These are phyloP conservation scores for Silurus meridionalis DNA, from an alignment of 2,113 vertebrate genomes.

Conservation along the genomic window DNA sequence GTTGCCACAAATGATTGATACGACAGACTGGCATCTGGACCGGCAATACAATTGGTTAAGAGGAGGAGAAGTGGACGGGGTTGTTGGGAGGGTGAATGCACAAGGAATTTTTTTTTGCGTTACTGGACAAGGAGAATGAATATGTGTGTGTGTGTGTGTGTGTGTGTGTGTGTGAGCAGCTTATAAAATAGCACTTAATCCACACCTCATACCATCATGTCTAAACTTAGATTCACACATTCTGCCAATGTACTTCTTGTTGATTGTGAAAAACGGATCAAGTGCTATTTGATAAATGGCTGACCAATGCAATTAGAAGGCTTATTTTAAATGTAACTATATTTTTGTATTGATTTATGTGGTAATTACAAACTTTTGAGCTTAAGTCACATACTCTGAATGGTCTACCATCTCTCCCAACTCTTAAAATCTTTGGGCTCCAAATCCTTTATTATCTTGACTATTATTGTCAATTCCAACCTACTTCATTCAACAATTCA, in stretches of 20 bases:
- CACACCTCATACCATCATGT: not conserved
- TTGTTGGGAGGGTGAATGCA: constrained; percentile 20
- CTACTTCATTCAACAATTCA: not conserved
- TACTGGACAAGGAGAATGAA: not conserved
- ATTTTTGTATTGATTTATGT: not conserved
- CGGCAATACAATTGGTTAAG: constrained; percentile 35
- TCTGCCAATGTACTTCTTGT: not conserved
- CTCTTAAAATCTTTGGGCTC: no score
- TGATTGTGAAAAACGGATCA: not conserved
- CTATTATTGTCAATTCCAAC: not conserved
- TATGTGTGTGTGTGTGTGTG: no score
- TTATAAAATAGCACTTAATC: not conserved
- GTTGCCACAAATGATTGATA: constrained; percentile 44
- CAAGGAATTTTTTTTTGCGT: constrained; percentile 29
- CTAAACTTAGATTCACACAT: not conserved
- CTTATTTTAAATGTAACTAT: not conserved
- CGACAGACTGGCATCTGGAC: constrained; percentile 41
- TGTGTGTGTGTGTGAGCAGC: no score
- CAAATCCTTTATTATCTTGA: not conserved
- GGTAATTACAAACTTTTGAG: not conserved
- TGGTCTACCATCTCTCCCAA: no score
- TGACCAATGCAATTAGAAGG: not conserved
- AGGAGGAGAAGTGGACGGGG: constrained; percentile 18
- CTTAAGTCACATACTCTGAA: not conserved
- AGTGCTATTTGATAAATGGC: not conserved